Base-by-base conservation (phyloP, 1,140 invertebrate species). In the Drosophila sulfurigaster region DNA sequence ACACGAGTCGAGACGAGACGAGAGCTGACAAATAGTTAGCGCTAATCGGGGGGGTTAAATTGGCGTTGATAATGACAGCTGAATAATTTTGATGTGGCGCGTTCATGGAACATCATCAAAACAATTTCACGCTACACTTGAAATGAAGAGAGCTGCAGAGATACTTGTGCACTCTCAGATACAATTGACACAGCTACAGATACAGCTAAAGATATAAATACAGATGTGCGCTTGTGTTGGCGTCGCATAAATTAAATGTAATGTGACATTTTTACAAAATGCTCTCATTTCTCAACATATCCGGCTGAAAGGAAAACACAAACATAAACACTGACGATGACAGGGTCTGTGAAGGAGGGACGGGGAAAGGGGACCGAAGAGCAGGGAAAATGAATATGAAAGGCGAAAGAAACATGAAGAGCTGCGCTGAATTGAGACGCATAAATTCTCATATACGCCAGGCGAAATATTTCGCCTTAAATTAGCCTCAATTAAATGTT, bases 401-500 rank as follows among this genome's bases (percentile, higher is more conserved):
- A 41, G 45, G 52, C 59, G 32, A 57, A 69, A 56, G 32, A 57
- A 69, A 56, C 51, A 46, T 70, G 54, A 75, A 70, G 59, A 62
- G 46, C 68, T 60, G 65, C 57, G 57, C 51, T 62, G 75, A 82
- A 87, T 83, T 88, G 83, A 85, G 76, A 79, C 80, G 87, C 80
- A 91, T 91, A 91, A 86, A 91, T 91, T 91, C 74, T 81, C 89
- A 91, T 91, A 88, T 75, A 75, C 70, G 68, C 76, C 83, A 69
- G 46, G 79, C 81, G 71, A 88, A 88, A 85, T 88, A 88, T 91
- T 91, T 91, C 86, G 90, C 86, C 90, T 91, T 91, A 91, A 92
- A 92, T 92, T 92, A 92, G 91, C 91, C 91, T 92, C 91, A 92
- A 92, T 92, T 91, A 92, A 92, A 92, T 92, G 91, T 92, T 92